Conservation (phyloP, 2,888 invertebrate genomes). For the Sepioteuthis lessoniana region DNA sequence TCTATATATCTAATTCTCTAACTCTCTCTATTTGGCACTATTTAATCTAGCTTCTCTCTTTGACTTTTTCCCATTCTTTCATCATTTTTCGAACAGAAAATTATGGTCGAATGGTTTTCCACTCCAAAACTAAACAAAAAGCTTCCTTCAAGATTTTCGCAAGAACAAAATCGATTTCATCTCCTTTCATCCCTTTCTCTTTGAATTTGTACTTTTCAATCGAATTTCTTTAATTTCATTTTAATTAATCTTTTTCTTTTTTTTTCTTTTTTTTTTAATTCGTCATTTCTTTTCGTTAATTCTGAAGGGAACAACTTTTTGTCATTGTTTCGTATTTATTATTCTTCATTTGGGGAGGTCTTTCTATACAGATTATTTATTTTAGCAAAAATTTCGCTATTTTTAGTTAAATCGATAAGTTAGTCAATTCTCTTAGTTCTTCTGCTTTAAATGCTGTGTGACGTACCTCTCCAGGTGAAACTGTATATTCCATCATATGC, state of each 20-base stretch:
- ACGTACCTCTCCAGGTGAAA: not conserved
- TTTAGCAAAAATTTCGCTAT: not conserved
- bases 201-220: slow-evolving; percentile 12
- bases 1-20: too few species aligned
- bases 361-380: slow-evolving; percentile 33
- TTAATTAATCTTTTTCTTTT: not conserved
- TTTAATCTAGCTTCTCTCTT: not conserved
- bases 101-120: slow-evolving; percentile 4
- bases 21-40: too few species aligned
- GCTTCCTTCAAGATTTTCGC: not conserved
- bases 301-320: slow-evolving; percentile 17
- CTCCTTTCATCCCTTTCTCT: not conserved
- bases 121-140: not conserved
- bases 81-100: not conserved
- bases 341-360: not conserved
- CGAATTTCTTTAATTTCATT: not conserved
- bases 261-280: not conserved
- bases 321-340: slow-evolving; percentile 33
- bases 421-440: not conserved
- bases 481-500: too few species aligned
- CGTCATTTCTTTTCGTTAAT: not conserved
- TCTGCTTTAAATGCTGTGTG: not conserved
- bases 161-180: not conserved
- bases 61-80: not conserved
- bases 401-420: not conserved